phyloP scores from a whole-genome alignment of 2,797 vertebrate genomes.

The Borostomias antarcticus region DNA sequence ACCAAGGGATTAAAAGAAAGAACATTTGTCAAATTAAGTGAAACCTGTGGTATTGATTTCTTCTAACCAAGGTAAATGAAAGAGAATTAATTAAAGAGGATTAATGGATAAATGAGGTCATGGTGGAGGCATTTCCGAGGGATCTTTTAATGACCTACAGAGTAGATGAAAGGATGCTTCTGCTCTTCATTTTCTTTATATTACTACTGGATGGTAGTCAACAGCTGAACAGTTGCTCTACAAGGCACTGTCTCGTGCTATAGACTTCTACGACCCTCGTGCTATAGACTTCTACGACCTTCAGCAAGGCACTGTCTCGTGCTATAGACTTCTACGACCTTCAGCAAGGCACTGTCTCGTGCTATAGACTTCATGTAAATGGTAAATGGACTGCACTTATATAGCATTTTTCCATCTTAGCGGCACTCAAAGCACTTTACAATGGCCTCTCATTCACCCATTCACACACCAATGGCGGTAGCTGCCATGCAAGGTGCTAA shows the following conservation, averaged over 20 bases:
- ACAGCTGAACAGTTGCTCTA: constrained; percentile 20
- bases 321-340: constrained; percentile 22
- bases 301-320: constrained; percentile 10
- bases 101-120: constrained; percentile 78
- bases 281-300: no score
- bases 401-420: no score
- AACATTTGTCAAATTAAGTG: constrained; percentile 80
- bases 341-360: constrained; percentile 10
- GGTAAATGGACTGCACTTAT: no score
- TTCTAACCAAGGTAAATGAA: constrained; percentile 72
- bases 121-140: constrained; percentile 59
- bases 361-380: constrained; percentile 23
- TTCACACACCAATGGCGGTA: no score
- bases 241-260: constrained; percentile 22
- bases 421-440: no score
- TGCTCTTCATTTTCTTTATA: constrained; percentile 45
- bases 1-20: constrained; percentile 69
- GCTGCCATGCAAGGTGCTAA: no score
- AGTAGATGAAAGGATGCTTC: constrained; percentile 46
- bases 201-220: constrained; percentile 42
- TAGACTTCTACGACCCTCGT: no score
- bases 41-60: constrained; percentile 80
- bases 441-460: no score
- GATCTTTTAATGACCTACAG: constrained; percentile 66
- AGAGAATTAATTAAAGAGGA: constrained; percentile 81